Evolutionary conservation across 2,113 vertebrate species (phyloP).

Genomic region (Electrona antarctica): DNA sequence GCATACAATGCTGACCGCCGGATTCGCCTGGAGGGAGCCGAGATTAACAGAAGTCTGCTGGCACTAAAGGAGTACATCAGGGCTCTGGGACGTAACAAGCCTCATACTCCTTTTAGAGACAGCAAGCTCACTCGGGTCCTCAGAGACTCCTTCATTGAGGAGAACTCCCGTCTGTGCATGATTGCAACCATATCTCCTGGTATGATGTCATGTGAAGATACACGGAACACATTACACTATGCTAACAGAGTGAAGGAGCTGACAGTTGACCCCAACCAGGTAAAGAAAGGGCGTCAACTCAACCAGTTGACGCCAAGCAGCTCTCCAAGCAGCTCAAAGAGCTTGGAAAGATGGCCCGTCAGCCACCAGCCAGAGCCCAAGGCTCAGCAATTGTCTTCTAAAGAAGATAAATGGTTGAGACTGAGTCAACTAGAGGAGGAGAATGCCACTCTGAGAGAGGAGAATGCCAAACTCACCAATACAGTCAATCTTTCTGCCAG

Average conservation of each 20-base stretch:
- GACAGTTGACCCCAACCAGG: conserved; percentile 85
- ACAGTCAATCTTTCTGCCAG: no score
- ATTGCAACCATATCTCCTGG: conserved; percentile 98
- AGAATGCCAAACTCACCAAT: no score
- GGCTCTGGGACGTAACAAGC: conserved; percentile 96
- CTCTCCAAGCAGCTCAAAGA: no score
- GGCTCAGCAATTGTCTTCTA: no score
- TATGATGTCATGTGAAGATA: conserved; percentile 99
- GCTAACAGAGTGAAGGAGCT: conserved; percentile 99
- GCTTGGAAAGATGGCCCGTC: no score
- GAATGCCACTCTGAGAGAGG: no score
- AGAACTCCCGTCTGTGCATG: conserved; percentile 98
- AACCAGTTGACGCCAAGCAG: conserved; percentile 51
- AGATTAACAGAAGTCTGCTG: conserved; percentile 99
- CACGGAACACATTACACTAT: conserved; percentile 96
- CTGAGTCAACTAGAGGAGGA: no score
- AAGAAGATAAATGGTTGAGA: no score
- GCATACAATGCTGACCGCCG: conserved; percentile 96
- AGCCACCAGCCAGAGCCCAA: no score
- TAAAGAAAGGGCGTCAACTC: conserved; percentile 85
- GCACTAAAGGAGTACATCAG: conserved; percentile 99
- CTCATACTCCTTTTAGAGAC: conserved; percentile 96
- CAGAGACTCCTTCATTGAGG: conserved; percentile 97
- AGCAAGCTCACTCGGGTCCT: conserved; percentile 99
- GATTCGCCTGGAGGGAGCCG: conserved; percentile 94